Base-by-base conservation (phyloP, 2,888 invertebrate genomes). In the Coenonympha glycerion region DNA sequence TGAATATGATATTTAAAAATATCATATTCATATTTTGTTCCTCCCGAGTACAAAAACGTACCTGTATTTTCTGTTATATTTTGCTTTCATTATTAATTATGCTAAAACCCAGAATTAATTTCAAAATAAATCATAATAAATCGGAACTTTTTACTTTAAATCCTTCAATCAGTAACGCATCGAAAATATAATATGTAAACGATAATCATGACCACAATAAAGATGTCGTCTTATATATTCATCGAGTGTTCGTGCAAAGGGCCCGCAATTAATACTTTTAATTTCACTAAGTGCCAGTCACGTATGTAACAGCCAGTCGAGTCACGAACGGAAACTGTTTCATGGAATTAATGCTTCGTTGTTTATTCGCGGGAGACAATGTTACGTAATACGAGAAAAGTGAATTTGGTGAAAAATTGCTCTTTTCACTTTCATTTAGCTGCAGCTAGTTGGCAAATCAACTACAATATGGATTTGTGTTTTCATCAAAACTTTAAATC, bases 371-470 rank as follows among this genome's bases (percentile, higher is more conserved):
- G 57, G 61, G 68, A 28, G 58, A 53, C 21, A 19, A 39, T 46
- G 61, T 77, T 73, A 63, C 66, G 66, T 68, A 71, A 76, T 66
- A 64, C 63, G 67, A 69, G 65, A 64, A 64, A 62, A 61, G 60
- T 60, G 54, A 57, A 66, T 71, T 73, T 67, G 56, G 66, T 70
- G 66, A 64, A 57, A 48, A 52, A 11, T 39, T 34, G 40, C 47
- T 48, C 33, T 53, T 54, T 52, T 59, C 58, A 62, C 61, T 59
- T 58, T 61, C 62, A 61, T n/a, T n/a, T n/a, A n/a, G n/a, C n/a
- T n/a, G n/a, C n/a, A n/a, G n/a, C n/a, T n/a, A n/a, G n/a, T n/a
- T n/a, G n/a, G n/a, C n/a, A n/a, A n/a, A n/a, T n/a, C n/a, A n/a
- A n/a, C n/a, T n/a, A n/a, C n/a, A n/a, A n/a, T n/a, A n/a, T n/a